phyloP scores from a whole-genome alignment of 2,113 vertebrate species.

The Campylorhamphus procurvoides region DNA sequence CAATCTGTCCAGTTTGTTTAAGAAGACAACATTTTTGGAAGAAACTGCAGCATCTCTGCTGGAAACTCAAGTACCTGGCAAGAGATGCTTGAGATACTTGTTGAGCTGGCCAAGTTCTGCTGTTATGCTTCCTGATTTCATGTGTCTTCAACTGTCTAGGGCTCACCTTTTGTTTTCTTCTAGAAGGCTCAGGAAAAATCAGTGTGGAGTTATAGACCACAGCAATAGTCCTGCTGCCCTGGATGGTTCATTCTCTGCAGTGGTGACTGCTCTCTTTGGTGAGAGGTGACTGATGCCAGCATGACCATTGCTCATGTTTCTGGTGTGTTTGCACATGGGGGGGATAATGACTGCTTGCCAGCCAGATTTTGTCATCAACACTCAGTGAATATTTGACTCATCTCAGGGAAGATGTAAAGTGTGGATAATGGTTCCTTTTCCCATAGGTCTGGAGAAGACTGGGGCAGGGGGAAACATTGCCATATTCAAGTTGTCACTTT shows the following conservation, averaged over 20 bases:
- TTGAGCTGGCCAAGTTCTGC: slow-evolving; percentile 42
- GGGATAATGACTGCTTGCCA: not conserved
- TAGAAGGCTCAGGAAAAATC: not conserved
- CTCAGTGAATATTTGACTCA: not conserved
- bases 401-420: not conserved
- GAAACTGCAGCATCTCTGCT: slow-evolving; percentile 41
- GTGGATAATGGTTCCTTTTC: not conserved
- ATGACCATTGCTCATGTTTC: not conserved
- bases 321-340: not conserved
- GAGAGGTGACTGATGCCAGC: not conserved
- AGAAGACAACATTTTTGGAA: slow-evolving; percentile 55
- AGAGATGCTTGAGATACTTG: not conserved
- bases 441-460: not conserved
- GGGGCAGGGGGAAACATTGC: fast-evolving
- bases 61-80: slow-evolving; percentile 63
- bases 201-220: fast-evolving
- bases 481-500: not conserved
- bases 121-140: not conserved
- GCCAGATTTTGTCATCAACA: not conserved
- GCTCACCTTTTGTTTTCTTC: slow-evolving; percentile 15
- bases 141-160: not conserved
- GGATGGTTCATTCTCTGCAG: not conserved
- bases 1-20: slow-evolving; percentile 58
- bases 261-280: not conserved
- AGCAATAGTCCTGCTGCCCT: not conserved